A percentile compares a stretch with the other conserved stretches of the same genome.
phyloP scores from a whole-genome alignment of 2,888 invertebrate genomes.

The Harpalus rufipes region DNA sequence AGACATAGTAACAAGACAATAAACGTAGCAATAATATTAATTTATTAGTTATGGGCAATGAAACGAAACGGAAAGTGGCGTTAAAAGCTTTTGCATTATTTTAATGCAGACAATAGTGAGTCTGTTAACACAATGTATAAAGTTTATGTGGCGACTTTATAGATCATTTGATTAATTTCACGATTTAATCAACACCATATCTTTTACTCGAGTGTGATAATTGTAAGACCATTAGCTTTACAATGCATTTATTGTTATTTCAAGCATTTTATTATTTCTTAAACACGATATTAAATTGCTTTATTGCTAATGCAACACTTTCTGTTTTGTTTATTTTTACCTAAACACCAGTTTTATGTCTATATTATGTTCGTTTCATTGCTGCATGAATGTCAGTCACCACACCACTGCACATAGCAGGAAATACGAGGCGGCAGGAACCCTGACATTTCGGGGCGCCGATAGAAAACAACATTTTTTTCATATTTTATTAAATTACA shows the following conservation, averaged over 20 bases:
- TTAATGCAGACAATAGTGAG: conserved; percentile 41
- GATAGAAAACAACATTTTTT: background rate
- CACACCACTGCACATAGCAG: background rate
- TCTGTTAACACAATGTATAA: conserved; percentile 50
- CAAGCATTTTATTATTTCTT: conserved; percentile 59
- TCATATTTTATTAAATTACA: background rate
- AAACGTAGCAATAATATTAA: conserved; percentile 36
- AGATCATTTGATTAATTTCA: conserved; percentile 61
- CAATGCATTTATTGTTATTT: conserved; percentile 61
- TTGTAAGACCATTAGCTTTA: conserved; percentile 54
- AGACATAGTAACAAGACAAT: conserved; percentile 32
- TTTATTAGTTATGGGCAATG: conserved; percentile 38
- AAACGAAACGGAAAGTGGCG: conserved; percentile 45
- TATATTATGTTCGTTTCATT: conserved; percentile 35
- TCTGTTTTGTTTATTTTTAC: conserved; percentile 52
- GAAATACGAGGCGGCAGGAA: background rate
- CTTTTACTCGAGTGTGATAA: conserved; percentile 47
- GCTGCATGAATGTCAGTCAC: background rate
- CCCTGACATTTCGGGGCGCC: background rate
- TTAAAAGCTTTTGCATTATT: conserved; percentile 40
- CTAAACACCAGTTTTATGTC: conserved; percentile 37
- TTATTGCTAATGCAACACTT: conserved; percentile 56
- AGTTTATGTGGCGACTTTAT: conserved; percentile 51
- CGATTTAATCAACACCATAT: conserved; percentile 52
- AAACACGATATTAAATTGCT: conserved; percentile 58